Evolutionary conservation across 2,113 vertebrate genomes (phyloP), one percentile per base, ranked within the genome.

Genomic region (Neolamprologus fasciatus): DNA sequence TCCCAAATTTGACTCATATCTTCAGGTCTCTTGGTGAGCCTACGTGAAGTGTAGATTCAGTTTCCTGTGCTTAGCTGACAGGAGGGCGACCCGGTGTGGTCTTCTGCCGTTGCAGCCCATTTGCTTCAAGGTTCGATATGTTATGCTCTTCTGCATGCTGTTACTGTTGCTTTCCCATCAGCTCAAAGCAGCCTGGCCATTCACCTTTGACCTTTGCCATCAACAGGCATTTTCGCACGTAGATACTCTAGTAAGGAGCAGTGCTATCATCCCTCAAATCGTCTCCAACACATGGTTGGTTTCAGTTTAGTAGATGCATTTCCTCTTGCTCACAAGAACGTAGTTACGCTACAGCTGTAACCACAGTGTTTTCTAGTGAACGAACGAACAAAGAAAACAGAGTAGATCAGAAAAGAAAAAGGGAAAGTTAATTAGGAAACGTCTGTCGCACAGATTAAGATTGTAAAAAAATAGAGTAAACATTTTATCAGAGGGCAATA

Each of bases 261-360:
- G 35, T 31, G n/a, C 37, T 3, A n/a, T 68, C 13, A 35, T 81
- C 28, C 13, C 31, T 68, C 35, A 14, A 71, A 71, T 71, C 1
- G 0, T 68, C 47, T 47, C 10, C 23, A 28, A 82, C 85, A 57
- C 80, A 33, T 45, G 13, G n/a, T 82, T 76, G 40, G 7, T 51
- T 19, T 81, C 47, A 55, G 1, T 85, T 73, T 80, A 87, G 78
- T 7, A 80, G 33, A 83, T 71, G 54, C 47, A 71, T 85, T 91
- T 89, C 37, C 28, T 71, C 47, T 53, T 66, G 61, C 54, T 17
- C 37, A 16, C 8, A 53, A 11, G 21, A 45, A 42, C 3, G 4
- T 47, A 47, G 71, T 11, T 76, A 28, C 9, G 0, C 42, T 47
- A 28, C 86, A 84, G 84, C 78, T 85, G 54, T 80, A 68, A 78